Percentiles rank a stretch among this genome's conserved stretches.
phyloP scores from a whole-genome alignment of 2,113 vertebrate genomes.

The Procavia capensis region DNA sequence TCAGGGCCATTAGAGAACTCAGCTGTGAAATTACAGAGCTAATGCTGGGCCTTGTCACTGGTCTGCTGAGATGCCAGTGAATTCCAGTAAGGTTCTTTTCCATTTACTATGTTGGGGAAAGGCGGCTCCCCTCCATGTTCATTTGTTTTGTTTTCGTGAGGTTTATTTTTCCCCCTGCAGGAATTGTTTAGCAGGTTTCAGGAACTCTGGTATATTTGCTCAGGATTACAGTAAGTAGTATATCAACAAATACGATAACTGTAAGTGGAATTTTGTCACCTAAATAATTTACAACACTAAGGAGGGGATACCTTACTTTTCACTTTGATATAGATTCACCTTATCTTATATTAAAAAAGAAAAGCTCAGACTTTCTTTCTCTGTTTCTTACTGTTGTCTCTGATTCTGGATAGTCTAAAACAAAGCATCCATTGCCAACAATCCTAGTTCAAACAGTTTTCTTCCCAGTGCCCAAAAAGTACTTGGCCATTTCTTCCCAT shows the following conservation, averaged over 20 bases:
- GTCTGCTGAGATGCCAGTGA: neutral
- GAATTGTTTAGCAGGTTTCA: neutral
- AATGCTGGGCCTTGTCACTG: neutral
- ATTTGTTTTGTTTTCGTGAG: neutral
- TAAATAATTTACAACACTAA: neutral
- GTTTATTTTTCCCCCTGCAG: neutral
- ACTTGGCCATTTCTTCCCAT: neutral
- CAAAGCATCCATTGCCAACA: neutral
- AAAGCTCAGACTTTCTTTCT: slow-evolving; percentile 23
- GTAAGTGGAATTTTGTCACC: neutral
- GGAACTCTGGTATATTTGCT: neutral
- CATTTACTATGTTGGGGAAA: neutral
- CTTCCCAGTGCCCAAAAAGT: neutral
- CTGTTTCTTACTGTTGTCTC: neutral
- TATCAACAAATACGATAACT: neutral
- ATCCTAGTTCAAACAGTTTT: neutral
- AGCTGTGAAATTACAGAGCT: slow-evolving; percentile 50
- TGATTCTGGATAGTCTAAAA: slow-evolving; percentile 2
- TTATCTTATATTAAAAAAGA: neutral
- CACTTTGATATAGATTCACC: neutral
- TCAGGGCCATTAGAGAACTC: slow-evolving; percentile 43
- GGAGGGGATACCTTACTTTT: neutral
- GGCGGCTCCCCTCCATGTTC: neutral
- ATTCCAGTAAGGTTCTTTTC: neutral
- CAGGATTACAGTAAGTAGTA: neutral